phyloP scores from a whole-genome alignment of 2,113 vertebrate genomes.

The Urocolius indicus region DNA sequence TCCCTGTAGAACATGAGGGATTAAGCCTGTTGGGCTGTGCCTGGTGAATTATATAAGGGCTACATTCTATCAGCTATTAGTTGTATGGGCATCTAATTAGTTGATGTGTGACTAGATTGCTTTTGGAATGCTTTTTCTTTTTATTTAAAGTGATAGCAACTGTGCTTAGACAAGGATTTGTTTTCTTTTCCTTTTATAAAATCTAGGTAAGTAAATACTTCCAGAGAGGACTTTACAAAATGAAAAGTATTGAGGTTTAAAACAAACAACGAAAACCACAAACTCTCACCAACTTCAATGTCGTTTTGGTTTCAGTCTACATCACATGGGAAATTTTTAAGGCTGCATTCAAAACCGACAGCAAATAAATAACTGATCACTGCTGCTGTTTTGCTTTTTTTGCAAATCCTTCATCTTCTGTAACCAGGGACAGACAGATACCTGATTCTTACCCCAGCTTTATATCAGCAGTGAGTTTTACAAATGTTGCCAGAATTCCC shows the following conservation, averaged over 20 bases:
- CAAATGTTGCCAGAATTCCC: background rate
- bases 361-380: background rate
- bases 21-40: background rate
- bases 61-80: background rate
- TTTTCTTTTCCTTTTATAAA: background rate
- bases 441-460: background rate
- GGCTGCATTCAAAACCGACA: background rate
- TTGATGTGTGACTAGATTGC: background rate
- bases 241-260: background rate
- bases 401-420: background rate
- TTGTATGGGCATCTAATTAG: background rate
- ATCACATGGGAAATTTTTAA: background rate
- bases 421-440: background rate
- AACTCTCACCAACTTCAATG: background rate
- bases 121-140: background rate
- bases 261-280: background rate
- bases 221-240: background rate
- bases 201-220: background rate
- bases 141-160: background rate
- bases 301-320: background rate
- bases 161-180: background rate
- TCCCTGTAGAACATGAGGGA: background rate
- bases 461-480: background rate
- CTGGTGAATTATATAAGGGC: background rate
- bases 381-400: background rate